phyloP scores from a whole-genome alignment of 2,113 vertebrate species.

The Pardalotus punctatus region DNA sequence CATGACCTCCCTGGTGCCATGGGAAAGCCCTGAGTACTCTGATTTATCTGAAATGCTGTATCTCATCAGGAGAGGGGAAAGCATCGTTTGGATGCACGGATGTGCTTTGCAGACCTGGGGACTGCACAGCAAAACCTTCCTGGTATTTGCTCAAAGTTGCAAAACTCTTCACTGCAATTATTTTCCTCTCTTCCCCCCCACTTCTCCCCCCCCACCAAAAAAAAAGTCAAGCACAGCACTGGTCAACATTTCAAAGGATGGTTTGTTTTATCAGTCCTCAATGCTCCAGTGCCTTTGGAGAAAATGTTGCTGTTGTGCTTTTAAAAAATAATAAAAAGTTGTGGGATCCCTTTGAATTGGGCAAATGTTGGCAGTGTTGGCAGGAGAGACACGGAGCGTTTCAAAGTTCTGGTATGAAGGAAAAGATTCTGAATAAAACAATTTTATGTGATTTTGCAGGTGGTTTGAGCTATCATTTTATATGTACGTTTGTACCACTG shows the following conservation, averaged over 20 bases:
- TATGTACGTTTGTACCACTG: conserved; percentile 84
- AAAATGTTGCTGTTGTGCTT: conserved; percentile 43
- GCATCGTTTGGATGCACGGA: background rate
- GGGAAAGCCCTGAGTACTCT: background rate
- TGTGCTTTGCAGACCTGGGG: background rate
- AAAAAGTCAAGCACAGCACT: background rate
- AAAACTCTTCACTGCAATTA: conserved; percentile 52
- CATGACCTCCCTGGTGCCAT: background rate
- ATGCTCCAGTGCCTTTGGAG: conserved; percentile 64
- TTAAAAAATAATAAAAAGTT: conserved; percentile 73
- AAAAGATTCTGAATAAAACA: conserved; percentile 85
- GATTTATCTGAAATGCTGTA: background rate
- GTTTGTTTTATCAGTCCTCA: conserved; percentile 44
- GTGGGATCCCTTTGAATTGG: conserved; percentile 73
- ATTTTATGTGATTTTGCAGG: conserved; percentile 87
- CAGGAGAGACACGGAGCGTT: conserved; percentile 77
- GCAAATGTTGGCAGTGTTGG: conserved; percentile 74
- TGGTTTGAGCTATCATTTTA: conserved; percentile 87
- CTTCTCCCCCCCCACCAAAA: fast-evolving
- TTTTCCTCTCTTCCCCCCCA: background rate
- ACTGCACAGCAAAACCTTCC: background rate
- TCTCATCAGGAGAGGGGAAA: background rate
- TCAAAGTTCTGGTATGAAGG: conserved; percentile 80
- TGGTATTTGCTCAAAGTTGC: conserved; percentile 39
- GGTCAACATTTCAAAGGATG: conserved; percentile 65